A percentile compares a stretch with the other conserved stretches of the same genome.
These are phyloP conservation scores for Chymomyza procnemis DNA, from an alignment of 2,888 invertebrate genomes.

Conservation along the genomic window DNA sequence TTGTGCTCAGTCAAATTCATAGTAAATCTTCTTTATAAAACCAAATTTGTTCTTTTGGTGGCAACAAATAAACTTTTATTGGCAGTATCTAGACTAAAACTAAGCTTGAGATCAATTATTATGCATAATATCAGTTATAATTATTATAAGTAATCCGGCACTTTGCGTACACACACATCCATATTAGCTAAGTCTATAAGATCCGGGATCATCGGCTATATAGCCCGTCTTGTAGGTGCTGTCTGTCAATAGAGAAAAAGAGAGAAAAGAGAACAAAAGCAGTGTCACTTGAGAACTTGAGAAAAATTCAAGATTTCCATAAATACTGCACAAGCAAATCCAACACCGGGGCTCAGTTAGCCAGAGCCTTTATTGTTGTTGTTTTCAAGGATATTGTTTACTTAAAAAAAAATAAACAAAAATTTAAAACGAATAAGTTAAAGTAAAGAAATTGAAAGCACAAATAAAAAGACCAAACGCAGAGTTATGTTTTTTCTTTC, in stretches of 20 bases:
- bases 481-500: conserved; percentile 8
- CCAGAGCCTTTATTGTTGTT: conserved; percentile 44
- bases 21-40: too few species aligned
- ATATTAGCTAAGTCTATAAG: conserved; percentile 12
- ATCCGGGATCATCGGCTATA: conserved; percentile 56
- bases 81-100: conserved; percentile 36
- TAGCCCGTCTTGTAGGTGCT: conserved; percentile 61
- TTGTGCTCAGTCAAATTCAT: too few species aligned
- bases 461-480: conserved; percentile 28
- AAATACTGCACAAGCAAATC: conserved; percentile 6
- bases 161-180: background rate
- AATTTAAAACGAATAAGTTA: background rate
- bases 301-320: background rate
- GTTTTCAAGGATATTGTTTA: conserved; percentile 11
- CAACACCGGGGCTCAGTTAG: conserved; percentile 43
- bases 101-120: conserved; percentile 61
- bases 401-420: conserved; percentile 15
- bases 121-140: conserved; percentile 12
- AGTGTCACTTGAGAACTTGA: background rate
- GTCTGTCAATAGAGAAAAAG: conserved; percentile 59
- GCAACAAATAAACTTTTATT: conserved; percentile 57
- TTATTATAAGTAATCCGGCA: background rate
- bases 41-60: background rate
- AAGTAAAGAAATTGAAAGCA: conserved; percentile 26
- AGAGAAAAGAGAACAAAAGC: conserved; percentile 32